Percentiles rank a stretch among this genome's conserved stretches.
Conservation (phyloP, 2,113 vertebrate genomes). For the Capricornis sumatraensis region DNA sequence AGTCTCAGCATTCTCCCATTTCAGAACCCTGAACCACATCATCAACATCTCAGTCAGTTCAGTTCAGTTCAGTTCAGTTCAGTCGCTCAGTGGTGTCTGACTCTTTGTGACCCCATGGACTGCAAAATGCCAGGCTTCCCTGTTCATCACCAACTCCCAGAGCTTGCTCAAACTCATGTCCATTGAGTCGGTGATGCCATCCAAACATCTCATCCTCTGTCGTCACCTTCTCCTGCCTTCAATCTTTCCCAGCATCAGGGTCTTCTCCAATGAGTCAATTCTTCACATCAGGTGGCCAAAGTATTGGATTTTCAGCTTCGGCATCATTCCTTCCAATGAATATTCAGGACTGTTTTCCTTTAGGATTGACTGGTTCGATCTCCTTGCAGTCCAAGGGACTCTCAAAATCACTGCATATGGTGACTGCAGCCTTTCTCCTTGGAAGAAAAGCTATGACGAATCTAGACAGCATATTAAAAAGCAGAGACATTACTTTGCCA, state of each 20-base stretch:
- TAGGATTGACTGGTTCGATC: rapidly evolving
- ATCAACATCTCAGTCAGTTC: background rate
- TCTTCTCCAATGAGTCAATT: background rate
- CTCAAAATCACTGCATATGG: background rate
- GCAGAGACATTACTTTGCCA: background rate
- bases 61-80: background rate
- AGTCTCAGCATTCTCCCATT: background rate
- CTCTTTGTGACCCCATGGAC: background rate
- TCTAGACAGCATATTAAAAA: background rate
- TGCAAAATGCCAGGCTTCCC: background rate
- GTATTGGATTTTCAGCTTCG: background rate
- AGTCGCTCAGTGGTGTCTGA: background rate
- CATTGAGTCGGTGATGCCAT: background rate
- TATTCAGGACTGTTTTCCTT: background rate
- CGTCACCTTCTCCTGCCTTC: background rate
- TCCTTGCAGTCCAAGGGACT: background rate
- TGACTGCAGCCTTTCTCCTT: background rate
- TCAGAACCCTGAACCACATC: background rate
- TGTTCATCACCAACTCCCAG: background rate
- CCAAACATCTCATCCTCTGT: background rate
- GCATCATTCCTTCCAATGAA: background rate
- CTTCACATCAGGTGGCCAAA: background rate
- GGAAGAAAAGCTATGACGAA: background rate
- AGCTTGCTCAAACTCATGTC: background rate
- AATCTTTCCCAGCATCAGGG: background rate